Evolutionary conservation across 2,797 vertebrate genomes (phyloP), one percentile per base, ranked within the genome.

Genomic region (Acanthornis magna): DNA sequence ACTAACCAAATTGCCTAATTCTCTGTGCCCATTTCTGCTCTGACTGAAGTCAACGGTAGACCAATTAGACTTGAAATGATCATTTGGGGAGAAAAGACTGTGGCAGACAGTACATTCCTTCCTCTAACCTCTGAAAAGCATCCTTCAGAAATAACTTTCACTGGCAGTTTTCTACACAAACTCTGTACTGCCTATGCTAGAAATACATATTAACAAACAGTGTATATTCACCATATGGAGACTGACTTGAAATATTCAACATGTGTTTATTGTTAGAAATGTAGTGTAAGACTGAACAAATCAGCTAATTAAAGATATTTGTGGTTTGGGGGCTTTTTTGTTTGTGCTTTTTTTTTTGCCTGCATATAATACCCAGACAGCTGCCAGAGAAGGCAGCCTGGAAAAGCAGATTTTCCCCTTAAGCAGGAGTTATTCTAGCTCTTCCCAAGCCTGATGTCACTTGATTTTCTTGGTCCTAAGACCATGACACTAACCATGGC

Each of bases 11-110:
- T 70, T 87, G 50, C n/a, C 43, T 60, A 50, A 47, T 68, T 50
- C 22, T 82, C 29, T 89, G 40, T 72, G 45, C 53, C 50, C 63
- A 89, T 25, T 34, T 91, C 62, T 84, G 70, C 62, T 58, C n/a
- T 81, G 61, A 81, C 7, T 78, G 58, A 78, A 93, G 68, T 75
- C 65, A 53, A 40, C 58, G 40, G 16, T 42, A 88, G 71, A 48
- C 40, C 57, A 82, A 82, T 88, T 85, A 94, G 70, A 86, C n/a
- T 55, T 62, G 62, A 84, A 93, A 82, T 92, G 55, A 93, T 74
- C 29, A 83, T 84, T 34, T 83, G 1, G 48, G 73, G 38, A 62
- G 9, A 20, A 48, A 17, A 12, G 63, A 2, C 47, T 61, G 9
- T 76, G 68, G 48, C 67, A 95, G 45, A 73, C 27, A 77, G 18